These are phyloP conservation scores for Vombatus ursinus DNA, from an alignment of 2,113 vertebrate species.

Conservation along the genomic window DNA sequence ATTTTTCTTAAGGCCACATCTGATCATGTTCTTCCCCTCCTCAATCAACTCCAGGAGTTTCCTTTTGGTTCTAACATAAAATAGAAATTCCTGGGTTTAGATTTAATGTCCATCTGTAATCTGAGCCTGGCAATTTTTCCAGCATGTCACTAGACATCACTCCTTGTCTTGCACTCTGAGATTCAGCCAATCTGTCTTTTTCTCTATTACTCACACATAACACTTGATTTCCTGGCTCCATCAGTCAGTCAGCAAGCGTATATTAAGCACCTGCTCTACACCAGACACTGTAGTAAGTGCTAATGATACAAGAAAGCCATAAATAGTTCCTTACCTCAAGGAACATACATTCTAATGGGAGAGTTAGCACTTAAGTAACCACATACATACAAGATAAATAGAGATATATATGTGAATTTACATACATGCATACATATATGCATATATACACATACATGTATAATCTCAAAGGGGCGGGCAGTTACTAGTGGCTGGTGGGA, in stretches of 20 bases:
- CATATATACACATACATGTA: too few relatives aligned
- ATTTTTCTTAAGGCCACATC: neutral
- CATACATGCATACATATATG: too few relatives aligned
- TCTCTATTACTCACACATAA: neutral
- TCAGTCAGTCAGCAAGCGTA: neutral
- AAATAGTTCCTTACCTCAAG: neutral
- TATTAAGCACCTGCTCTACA: neutral
- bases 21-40: neutral
- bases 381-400: too few relatives aligned
- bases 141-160: neutral
- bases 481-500: neutral
- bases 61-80: neutral
- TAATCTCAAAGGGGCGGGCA: too few relatives aligned
- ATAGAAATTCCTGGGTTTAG: neutral
- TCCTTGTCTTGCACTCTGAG: neutral
- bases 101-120: neutral
- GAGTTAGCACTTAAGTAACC: too few relatives aligned
- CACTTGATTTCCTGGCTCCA: neutral
- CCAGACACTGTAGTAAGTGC: neutral
- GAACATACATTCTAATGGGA: too few relatives aligned
- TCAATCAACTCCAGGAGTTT: neutral
- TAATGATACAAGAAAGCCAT: neutral
- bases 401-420: too few relatives aligned
- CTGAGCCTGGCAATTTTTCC: neutral
- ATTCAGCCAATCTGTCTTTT: neutral